phyloP scores from a whole-genome alignment of 2,113 vertebrate genomes.

The Macrotis lagotis region DNA sequence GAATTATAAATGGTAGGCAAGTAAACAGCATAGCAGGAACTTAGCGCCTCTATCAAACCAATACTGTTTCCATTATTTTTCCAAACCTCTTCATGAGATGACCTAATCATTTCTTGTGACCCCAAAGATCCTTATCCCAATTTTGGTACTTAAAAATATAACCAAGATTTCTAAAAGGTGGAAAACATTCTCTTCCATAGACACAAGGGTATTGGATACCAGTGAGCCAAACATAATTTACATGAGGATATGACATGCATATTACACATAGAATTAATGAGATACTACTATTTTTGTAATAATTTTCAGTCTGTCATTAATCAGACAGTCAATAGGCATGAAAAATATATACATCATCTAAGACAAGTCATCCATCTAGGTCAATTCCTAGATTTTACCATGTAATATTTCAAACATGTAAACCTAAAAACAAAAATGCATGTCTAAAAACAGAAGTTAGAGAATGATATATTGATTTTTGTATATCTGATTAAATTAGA shows the following conservation, averaged over 20 bases:
- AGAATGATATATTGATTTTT: constrained; percentile 67
- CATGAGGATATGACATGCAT: background rate
- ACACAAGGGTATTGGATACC: constrained; percentile 18
- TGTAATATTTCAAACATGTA: constrained; percentile 20
- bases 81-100: background rate
- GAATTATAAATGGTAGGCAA: background rate
- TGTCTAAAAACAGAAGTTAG: constrained; percentile 43
- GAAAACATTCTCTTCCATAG: background rate
- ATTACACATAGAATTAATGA: constrained; percentile 58
- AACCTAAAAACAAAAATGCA: constrained; percentile 46
- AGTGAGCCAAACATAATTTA: constrained; percentile 55
- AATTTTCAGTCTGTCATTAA: constrained; percentile 60
- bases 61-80: background rate
- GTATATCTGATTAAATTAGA: constrained; percentile 20
- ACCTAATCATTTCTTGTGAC: background rate
- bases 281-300: constrained; percentile 29
- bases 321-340: constrained; percentile 49
- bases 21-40: background rate
- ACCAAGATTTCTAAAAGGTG: background rate
- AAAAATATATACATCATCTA: constrained; percentile 66
- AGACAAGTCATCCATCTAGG: constrained; percentile 59
- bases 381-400: constrained; percentile 57
- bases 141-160: background rate
- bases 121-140: background rate
- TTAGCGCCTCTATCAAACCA: background rate